Conservation (phyloP, 2,888 invertebrate species). For the Congeria kusceri region DNA sequence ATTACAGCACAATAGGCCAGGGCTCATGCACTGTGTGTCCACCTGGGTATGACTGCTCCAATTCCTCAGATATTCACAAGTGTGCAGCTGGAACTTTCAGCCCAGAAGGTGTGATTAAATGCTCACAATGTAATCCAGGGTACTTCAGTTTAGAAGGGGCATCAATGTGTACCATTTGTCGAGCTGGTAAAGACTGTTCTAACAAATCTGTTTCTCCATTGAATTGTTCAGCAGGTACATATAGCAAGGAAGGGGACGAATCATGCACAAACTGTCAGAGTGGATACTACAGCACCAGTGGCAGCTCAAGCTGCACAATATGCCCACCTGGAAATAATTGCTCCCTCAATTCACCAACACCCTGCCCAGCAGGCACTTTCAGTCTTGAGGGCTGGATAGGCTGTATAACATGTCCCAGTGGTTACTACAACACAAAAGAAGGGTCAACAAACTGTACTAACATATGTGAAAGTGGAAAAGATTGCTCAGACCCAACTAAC, state of each 20-base stretch:
- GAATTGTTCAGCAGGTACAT: conserved; percentile 57
- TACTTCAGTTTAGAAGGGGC: conserved; percentile 39
- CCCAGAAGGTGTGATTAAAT: conserved; percentile 47
- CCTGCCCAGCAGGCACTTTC: conserved; percentile 77
- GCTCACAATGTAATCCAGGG: conserved; percentile 50
- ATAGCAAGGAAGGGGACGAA: conserved; percentile 54
- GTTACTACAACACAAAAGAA: conserved; percentile 62
- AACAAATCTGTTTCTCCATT: background rate
- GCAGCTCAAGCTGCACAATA: conserved; percentile 31
- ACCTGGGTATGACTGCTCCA: conserved; percentile 40
- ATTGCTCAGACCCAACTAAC: conserved; percentile 72
- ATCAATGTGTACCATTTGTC: conserved; percentile 29
- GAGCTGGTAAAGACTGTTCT: conserved; percentile 54
- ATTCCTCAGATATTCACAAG: conserved; percentile 22
- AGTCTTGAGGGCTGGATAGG: conserved; percentile 72
- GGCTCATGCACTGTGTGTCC: conserved; percentile 46
- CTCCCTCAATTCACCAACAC: conserved; percentile 53
- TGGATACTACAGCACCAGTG: conserved; percentile 64
- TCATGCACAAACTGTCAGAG: conserved; percentile 58
- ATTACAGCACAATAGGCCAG: conserved; percentile 27
- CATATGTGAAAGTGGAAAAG: conserved; percentile 75
- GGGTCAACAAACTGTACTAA: conserved; percentile 64
- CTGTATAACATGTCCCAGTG: conserved; percentile 73
- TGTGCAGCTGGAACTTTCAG: conserved; percentile 62
- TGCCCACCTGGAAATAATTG: conserved; percentile 63